Evolutionary conservation across 23 tunicate species (phyloP).

Genomic region (Halocynthia aurantium): DNA sequence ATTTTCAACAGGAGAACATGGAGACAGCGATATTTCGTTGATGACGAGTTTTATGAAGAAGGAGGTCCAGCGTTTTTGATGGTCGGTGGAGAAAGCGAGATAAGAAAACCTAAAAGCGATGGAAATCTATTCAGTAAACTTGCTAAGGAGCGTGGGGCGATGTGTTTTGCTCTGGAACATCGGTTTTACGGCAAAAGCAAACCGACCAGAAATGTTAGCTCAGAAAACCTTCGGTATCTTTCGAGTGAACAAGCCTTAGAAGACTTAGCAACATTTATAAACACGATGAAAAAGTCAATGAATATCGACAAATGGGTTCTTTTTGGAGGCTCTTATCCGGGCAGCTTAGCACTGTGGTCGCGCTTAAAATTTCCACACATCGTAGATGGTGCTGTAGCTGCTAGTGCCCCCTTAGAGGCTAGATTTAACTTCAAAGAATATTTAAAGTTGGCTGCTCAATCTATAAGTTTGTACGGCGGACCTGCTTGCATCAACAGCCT

Average conservation of each 20-base stretch:
- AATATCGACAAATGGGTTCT: slow-evolving; percentile 56
- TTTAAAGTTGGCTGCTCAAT: neutral
- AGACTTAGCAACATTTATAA: slow-evolving; percentile 52
- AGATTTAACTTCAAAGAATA: neutral
- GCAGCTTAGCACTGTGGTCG: slow-evolving; percentile 66
- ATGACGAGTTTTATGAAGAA: slow-evolving; percentile 1
- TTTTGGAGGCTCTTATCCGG: slow-evolving; percentile 75
- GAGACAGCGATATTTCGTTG: slow-evolving; percentile 26
- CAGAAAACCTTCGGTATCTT: slow-evolving; percentile 31
- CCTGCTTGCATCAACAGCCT: slow-evolving; percentile 21
- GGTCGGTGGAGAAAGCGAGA: neutral
- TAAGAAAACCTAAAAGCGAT: neutral
- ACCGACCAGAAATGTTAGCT: slow-evolving; percentile 51
- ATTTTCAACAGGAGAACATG: slow-evolving; percentile 37
- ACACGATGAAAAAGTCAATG: slow-evolving; percentile 22
- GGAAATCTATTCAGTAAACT: neutral
- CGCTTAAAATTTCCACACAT: slow-evolving; percentile 71
- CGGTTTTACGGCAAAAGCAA: slow-evolving; percentile 69
- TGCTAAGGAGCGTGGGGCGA: slow-evolving; percentile 39
- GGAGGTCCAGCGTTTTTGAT: slow-evolving; percentile 10
- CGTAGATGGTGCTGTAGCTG: slow-evolving; percentile 51
- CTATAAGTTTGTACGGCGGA: slow-evolving; percentile 36
- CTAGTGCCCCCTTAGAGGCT: slow-evolving; percentile 66
- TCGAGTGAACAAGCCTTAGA: slow-evolving; percentile 75
- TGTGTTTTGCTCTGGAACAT: slow-evolving; percentile 63